A percentile compares a stretch with the other conserved stretches of the same genome.
Evolutionary conservation across 1,140 invertebrate species (phyloP).

Genomic region (Drosophila pachea): DNA sequence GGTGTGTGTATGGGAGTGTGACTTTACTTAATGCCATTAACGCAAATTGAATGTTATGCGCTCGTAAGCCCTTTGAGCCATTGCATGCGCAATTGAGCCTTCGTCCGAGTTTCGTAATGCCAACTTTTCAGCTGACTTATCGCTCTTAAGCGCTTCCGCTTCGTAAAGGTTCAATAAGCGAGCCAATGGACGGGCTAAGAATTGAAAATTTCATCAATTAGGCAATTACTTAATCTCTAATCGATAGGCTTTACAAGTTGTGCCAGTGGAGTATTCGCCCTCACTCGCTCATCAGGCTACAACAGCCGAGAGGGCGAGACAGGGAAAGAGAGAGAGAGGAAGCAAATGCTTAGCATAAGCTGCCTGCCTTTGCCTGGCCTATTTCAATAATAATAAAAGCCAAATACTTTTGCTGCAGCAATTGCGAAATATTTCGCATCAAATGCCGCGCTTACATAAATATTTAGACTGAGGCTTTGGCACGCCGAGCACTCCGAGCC

Average conservation of each 20-base stretch:
- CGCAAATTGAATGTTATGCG: constrained; percentile 76
- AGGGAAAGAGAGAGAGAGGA: background rate
- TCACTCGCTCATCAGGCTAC: too few species aligned
- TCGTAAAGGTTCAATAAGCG: constrained; percentile 20
- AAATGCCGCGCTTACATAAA: constrained; percentile 64
- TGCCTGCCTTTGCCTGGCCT: constrained; percentile 40
- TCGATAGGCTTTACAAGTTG: background rate
- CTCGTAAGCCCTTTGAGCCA: constrained; percentile 58
- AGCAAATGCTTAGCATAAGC: constrained; percentile 44
- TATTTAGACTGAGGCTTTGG: constrained; percentile 64
- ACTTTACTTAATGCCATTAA: constrained; percentile 77
- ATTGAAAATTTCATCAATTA: constrained; percentile 11
- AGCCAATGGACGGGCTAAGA: background rate
- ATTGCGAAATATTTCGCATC: constrained; percentile 60
- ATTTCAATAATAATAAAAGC: constrained; percentile 60
- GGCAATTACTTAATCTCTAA: background rate
- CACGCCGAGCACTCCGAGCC: constrained; percentile 52
- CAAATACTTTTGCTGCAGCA: constrained; percentile 47
- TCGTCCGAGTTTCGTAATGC: constrained; percentile 36
- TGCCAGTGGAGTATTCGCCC: too few species aligned
- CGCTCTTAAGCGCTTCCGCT: too few species aligned
- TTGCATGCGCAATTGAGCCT: constrained; percentile 74
- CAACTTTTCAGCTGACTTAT: background rate
- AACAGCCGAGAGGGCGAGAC: too few species aligned
- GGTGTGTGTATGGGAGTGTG: constrained; percentile 40